phyloP scores from a whole-genome alignment of 1,140 invertebrate species.

The Zelostemma sp. region DNA sequence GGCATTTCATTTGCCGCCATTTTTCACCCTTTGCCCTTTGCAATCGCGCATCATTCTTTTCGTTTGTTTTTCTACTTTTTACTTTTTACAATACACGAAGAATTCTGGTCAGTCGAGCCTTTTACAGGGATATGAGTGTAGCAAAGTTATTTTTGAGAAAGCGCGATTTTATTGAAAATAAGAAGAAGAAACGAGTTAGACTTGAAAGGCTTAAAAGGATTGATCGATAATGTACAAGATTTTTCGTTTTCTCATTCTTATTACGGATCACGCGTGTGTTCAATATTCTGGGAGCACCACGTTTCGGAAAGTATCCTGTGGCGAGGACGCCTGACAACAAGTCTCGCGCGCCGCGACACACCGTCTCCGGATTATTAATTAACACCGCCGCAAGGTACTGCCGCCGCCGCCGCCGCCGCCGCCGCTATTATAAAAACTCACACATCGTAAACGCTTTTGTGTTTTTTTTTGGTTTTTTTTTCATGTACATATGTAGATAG shows the following conservation, averaged over 20 bases:
- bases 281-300: conserved; percentile 16
- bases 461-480: too few species aligned
- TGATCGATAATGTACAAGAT: background rate
- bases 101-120: too few species aligned
- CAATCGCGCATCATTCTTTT: background rate
- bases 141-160: too few species aligned
- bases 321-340: conserved; percentile 29
- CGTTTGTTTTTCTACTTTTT: too few species aligned
- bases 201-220: background rate
- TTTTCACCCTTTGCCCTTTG: background rate
- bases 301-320: conserved; percentile 30
- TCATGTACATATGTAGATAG: conserved; percentile 67
- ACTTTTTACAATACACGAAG: too few species aligned
- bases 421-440: conserved; percentile 42
- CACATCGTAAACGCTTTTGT: conserved; percentile 56
- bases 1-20: background rate
- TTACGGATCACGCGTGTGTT: background rate
- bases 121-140: too few species aligned
- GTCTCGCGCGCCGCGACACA: conserved; percentile 35
- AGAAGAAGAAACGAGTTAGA: too few species aligned
- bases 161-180: too few species aligned
- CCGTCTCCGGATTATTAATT: conserved; percentile 53
- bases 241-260: too few species aligned
- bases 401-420: too few species aligned
- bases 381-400: too few species aligned